Evolutionary conservation across 2,888 invertebrate genomes (phyloP), one percentile per base, ranked within the genome.

Genomic region (Trichacis sp.): DNA sequence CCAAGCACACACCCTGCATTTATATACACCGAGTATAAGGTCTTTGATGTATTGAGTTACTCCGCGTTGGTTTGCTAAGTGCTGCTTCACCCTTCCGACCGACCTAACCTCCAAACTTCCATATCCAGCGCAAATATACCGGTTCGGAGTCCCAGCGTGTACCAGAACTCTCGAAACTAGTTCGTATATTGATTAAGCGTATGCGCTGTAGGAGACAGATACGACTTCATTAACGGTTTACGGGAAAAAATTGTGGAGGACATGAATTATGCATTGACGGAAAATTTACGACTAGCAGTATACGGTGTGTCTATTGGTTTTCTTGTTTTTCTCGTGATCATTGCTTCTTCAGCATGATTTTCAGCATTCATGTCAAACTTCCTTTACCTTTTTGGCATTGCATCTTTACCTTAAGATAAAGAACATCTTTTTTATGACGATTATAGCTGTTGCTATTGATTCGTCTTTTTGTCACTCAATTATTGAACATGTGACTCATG

Each of bases 11-110:
- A 30, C 46, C 38, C 30, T 14, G 15, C 30, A 33, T 36, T 50
- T 38, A 12, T 36, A 71, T 73, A 73, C 73, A 73, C 74, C 69
- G 76, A 71, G 70, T 76, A 75, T 74, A 77, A 77, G 79, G 76
- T 79, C 82, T 83, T 83, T 82, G 82, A 83, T 82, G 82, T 81
- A 82, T 82, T 76, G 79, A 83, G 80, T 80, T 80, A 78, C 77
- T 71, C 76, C 74, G 73, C 80, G 80, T 80, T 78, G 77, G 76
- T 78, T 80, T 77, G 78, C 75, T 79, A 79, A 79, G 78, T 79
- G 77, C 79, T 77, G 74, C 75, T 79, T 71, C 71, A 75, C 68
- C 73, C 72, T 70, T 71, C 64, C 71, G 68, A 59, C 71, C 75
- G 72, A 58, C 53, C 57, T 60, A 62, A 66, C 64, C 71, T 69